These are phyloP conservation scores for Peromyscus polionotus DNA, from an alignment of 2,113 vertebrate species.

Conservation along the genomic window DNA sequence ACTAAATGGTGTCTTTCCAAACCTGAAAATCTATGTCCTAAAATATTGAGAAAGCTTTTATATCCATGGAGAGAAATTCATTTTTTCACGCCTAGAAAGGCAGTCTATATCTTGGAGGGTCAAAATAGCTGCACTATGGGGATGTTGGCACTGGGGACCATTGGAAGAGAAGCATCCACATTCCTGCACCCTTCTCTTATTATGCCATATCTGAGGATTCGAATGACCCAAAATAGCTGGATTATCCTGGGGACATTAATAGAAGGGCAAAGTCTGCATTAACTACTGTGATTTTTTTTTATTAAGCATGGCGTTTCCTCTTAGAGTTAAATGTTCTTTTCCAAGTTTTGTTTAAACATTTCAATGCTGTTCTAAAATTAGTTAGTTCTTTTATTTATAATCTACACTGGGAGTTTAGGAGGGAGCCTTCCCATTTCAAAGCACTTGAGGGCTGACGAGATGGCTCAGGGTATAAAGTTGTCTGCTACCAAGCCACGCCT, in stretches of 20 bases:
- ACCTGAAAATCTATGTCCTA: neutral
- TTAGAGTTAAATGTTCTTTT: slow-evolving; percentile 14
- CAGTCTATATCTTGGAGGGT: neutral
- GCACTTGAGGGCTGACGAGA: neutral
- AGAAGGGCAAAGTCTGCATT: neutral
- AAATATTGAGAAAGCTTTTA: neutral
- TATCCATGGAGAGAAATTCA: neutral
- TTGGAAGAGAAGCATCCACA: neutral
- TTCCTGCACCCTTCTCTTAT: neutral
- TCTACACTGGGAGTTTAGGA: neutral
- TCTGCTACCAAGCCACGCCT: too few relatives aligned
- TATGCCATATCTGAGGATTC: neutral
- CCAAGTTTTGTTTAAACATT: slow-evolving; percentile 1
- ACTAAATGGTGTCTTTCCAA: neutral
- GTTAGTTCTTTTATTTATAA: neutral
- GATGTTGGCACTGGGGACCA: neutral
- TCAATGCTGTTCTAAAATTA: neutral
- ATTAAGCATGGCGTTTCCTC: neutral
- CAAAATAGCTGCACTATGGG: neutral
- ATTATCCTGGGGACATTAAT: neutral
- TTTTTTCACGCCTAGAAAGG: neutral
- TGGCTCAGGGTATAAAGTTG: neutral
- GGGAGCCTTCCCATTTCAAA: neutral
- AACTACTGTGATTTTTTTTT: neutral
- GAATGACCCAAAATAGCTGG: neutral